Evolutionary conservation across 1,140 invertebrate species (phyloP), one percentile per base, ranked within the genome.

Genomic region (Cydia fagiglandana): DNA sequence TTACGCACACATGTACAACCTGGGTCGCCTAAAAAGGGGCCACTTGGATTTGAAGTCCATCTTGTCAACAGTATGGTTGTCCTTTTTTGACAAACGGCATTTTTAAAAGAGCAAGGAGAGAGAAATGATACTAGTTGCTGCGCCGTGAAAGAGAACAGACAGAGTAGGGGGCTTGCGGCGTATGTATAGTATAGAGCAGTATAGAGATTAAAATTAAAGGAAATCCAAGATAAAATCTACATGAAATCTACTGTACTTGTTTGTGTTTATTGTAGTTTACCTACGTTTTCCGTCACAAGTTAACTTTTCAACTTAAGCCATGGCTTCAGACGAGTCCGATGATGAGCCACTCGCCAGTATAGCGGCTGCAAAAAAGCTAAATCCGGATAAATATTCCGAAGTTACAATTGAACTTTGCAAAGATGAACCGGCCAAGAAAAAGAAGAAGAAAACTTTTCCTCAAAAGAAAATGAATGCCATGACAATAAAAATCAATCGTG

Each of bases 241-340:
- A 28, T 28, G 1, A 28, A n/a, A n/a, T n/a, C 2, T 61, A 7
- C 17, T 61, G 12, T 12, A 3, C n/a, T 56, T 56, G 53, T 56
- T 56, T 56, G 4, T 50, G 53, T 56, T 17, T 17, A 9, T 13
- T 47, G 12, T n/a, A 53, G 56, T 24, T 61, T 61, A 61, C 56
- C n/a, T 12, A 10, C 20, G 20, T 12, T 61, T 61, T n/a, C 17
- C 6, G 5, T 53, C 45, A 12, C 45, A 12, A 53, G 50, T 17
- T 17, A 53, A 17, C 12, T 53, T n/a, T 17, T n/a, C 3, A 53
- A 53, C 50, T n/a, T 53, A 17, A 68, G 50, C 15, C 2, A 92
- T 92, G 87, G 73, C 81, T 66, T 92, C 91, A 10, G 89, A 92
- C 17, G 91, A 93, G 28, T 93, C 92, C 6, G 92, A 93, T 61